A percentile compares a stretch with the other conserved stretches of the same genome.
These are phyloP conservation scores for Gymnoscelis rufifasciata DNA, from an alignment of 2,888 invertebrate genomes.

Conservation along the genomic window DNA sequence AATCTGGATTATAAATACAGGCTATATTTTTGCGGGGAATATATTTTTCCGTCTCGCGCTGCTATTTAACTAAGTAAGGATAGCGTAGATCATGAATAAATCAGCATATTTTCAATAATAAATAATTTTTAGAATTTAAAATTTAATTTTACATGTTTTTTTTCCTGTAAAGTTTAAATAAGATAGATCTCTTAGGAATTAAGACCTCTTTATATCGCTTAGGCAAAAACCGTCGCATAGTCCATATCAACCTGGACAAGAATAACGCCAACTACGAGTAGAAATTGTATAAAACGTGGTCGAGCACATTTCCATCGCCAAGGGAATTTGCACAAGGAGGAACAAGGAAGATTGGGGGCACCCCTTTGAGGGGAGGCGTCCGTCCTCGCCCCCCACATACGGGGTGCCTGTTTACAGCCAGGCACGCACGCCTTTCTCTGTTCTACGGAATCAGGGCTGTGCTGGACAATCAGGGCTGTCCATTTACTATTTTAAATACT, in stretches of 20 bases:
- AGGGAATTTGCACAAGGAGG: constrained; percentile 80
- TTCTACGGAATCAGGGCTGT: constrained; percentile 76
- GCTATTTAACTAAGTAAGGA: too few relatives aligned
- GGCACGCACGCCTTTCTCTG: constrained; percentile 75
- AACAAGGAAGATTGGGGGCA: constrained; percentile 75
- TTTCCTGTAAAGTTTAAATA: too few relatives aligned
- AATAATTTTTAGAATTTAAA: too few relatives aligned
- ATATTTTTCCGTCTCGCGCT: too few relatives aligned
- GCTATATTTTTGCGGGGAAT: too few relatives aligned
- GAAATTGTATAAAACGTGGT: constrained; percentile 80
- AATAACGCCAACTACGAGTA: constrained; percentile 48
- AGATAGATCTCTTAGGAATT: too few relatives aligned
- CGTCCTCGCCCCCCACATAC: constrained; percentile 72
- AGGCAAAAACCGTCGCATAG: too few relatives aligned
- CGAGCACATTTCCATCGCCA: constrained; percentile 78
- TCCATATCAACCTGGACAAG: constrained; percentile 8
- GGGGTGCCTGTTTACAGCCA: constrained; percentile 75
- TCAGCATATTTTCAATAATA: too few relatives aligned
- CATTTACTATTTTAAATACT: too few relatives aligned
- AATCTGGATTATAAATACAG: too few relatives aligned
- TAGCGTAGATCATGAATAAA: too few relatives aligned
- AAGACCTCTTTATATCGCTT: not conserved
- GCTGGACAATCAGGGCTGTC: constrained; percentile 73
- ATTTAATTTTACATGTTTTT: too few relatives aligned
- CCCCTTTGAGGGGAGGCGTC: constrained; percentile 71